phyloP scores from a whole-genome alignment of 2,797 vertebrate species.

The Bufotes viridis region DNA sequence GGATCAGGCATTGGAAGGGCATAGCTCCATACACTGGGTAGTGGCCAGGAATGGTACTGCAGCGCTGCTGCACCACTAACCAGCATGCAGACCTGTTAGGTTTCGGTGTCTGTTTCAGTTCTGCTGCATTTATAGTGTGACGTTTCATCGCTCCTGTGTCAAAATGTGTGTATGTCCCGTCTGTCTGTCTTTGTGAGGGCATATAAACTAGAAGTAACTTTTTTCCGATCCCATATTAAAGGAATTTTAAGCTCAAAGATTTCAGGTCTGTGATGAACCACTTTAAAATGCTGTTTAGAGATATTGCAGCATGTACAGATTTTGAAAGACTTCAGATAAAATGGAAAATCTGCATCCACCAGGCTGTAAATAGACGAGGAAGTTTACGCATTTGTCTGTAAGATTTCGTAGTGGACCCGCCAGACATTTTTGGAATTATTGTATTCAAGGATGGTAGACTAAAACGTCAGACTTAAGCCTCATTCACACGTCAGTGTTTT shows the following conservation, averaged over 20 bases:
- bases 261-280: conserved; percentile 28
- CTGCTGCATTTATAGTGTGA: neutral
- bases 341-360: conserved; percentile 30
- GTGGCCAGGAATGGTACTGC: too few relatives aligned
- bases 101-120: neutral
- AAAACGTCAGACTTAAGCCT: neutral
- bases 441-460: neutral
- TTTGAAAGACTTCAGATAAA: conserved; percentile 39
- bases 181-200: conserved; percentile 10
- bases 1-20: too few relatives aligned
- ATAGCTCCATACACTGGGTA: too few relatives aligned
- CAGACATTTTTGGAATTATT: conserved; percentile 57
- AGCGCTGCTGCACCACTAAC: too few relatives aligned
- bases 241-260: conserved; percentile 6
- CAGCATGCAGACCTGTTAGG: too few relatives aligned
- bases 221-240: conserved; percentile 25
- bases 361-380: conserved; percentile 16
- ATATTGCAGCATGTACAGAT: conserved; percentile 34
- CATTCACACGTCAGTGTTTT: too few relatives aligned
- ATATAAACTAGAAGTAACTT: conserved; percentile 1
- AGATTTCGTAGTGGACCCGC: conserved; percentile 56
- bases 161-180: neutral
- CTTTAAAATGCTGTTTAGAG: conserved; percentile 16
- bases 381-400: neutral
- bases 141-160: too few relatives aligned